phyloP scores from a whole-genome alignment of 2,888 invertebrate species.

The Heliconius cydno region DNA sequence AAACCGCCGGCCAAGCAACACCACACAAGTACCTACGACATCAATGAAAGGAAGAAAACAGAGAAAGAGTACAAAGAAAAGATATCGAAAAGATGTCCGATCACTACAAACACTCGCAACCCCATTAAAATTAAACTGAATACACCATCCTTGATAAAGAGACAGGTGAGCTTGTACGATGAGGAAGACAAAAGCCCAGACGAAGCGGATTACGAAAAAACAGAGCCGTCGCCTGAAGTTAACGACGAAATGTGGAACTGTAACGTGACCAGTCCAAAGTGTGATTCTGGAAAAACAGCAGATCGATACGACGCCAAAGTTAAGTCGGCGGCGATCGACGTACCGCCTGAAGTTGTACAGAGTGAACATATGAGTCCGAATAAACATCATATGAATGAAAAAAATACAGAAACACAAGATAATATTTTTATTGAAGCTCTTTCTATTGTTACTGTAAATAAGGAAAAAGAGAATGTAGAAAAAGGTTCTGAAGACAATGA shows the following conservation, averaged over 20 bases:
- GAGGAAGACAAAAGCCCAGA: slow-evolving; percentile 53
- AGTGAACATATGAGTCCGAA: slow-evolving; percentile 5
- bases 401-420: neutral
- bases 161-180: slow-evolving; percentile 81
- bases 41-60: slow-evolving; percentile 53
- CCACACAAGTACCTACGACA: slow-evolving; percentile 34
- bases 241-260: slow-evolving; percentile 30
- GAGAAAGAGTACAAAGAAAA: slow-evolving; percentile 70
- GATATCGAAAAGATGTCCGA: slow-evolving; percentile 71
- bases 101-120: slow-evolving; percentile 68
- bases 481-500: slow-evolving; percentile 37
- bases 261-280: neutral
- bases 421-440: slow-evolving; percentile 1
- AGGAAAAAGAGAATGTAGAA: neutral
- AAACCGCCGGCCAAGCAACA: slow-evolving; percentile 31
- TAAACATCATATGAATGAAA: neutral
- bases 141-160: slow-evolving; percentile 78
- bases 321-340: neutral
- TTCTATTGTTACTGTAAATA: slow-evolving; percentile 13
- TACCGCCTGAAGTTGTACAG: neutral
- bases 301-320: neutral
- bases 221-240: slow-evolving; percentile 31
- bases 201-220: slow-evolving; percentile 38
- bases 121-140: slow-evolving; percentile 76
- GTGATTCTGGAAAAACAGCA: neutral